Evolutionary conservation across 2,797 vertebrate genomes (phyloP), one percentile per base, ranked within the genome.

Genomic region (Spinibarbus caldwelli): DNA sequence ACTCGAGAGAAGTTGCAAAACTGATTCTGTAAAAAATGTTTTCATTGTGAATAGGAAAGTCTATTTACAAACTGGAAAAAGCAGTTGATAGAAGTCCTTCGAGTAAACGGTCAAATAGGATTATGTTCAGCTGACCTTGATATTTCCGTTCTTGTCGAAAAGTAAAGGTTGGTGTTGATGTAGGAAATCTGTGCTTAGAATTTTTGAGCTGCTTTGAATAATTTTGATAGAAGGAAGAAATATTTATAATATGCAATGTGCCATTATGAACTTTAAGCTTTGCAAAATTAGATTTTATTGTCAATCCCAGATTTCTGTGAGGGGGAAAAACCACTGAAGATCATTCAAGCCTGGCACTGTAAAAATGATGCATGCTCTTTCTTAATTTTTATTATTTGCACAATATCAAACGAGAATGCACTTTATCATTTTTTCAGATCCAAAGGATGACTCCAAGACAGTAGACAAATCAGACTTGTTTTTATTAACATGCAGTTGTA

Each of bases 371-470:
- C 80, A 78, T 87, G 92, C 87, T 86, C 87, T 81, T 67, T 76
- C 34, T 84, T 21, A 87, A 43, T 78, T 79, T 38, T 64, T 81
- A 71, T 86, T 71, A 84, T 87, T 82, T 89, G 82, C 72, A 86
- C 78, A 78, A 86, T 23, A 78, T 91, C 64, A 83, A 19, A 88
- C 19, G 88, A 84, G 86, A 88, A 92, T 93, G 94, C 94, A 95
- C 94, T 95, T 95, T 94, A 94, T 89, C 86, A 31, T 88, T 88
- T 89, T 66, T 84, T 90, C 54, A 52, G 86, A 91, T 89, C 84
- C 85, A 90, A 90, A 91, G 66, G 83, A 79, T 86, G 78, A 89
- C 78, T 86, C 31, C n/a, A 6, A 41, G 21, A 29, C 31, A 43
- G 34, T 77, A 21, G 11, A 52, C 6, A 23, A 31, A 67, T 67